phyloP scores from a whole-genome alignment of 2,888 invertebrate genomes.

The Sepioteuthis lessoniana region DNA sequence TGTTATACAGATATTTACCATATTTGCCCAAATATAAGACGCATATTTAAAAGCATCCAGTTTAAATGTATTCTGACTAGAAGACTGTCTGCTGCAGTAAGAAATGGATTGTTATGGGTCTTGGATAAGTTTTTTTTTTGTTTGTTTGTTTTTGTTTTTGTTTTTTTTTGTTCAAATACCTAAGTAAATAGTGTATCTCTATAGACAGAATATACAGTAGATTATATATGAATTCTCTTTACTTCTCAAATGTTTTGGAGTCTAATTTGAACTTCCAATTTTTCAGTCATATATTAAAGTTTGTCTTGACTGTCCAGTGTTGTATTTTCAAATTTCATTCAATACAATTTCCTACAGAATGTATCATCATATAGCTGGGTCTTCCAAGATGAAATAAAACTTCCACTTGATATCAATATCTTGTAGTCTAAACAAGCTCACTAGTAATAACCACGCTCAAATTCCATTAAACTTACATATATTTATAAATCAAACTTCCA shows the following conservation, averaged over 20 bases:
- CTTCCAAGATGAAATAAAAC: constrained; percentile 10
- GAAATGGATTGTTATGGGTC: too few species aligned
- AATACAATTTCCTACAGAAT: background rate
- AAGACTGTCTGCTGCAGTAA: too few species aligned
- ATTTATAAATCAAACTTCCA: background rate
- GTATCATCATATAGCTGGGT: background rate
- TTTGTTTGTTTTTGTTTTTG: too few species aligned
- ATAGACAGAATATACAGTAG: too few species aligned
- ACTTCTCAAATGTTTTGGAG: background rate
- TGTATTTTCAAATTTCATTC: background rate
- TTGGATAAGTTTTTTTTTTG: too few species aligned
- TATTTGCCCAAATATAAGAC: too few species aligned
- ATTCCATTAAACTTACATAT: background rate
- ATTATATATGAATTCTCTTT: background rate
- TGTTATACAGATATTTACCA: too few species aligned
- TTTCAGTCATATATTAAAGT: background rate
- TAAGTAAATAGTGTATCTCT: too few species aligned
- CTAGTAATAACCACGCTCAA: background rate
- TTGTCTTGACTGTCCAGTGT: background rate
- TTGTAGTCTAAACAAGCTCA: background rate
- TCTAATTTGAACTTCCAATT: background rate
- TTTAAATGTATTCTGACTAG: too few species aligned
- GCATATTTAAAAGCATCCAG: too few species aligned
- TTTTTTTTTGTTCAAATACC: too few species aligned
- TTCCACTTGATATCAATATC: constrained; percentile 14